Conservation (phyloP, 2,113 vertebrate genomes). For the Pimephales promelas region DNA sequence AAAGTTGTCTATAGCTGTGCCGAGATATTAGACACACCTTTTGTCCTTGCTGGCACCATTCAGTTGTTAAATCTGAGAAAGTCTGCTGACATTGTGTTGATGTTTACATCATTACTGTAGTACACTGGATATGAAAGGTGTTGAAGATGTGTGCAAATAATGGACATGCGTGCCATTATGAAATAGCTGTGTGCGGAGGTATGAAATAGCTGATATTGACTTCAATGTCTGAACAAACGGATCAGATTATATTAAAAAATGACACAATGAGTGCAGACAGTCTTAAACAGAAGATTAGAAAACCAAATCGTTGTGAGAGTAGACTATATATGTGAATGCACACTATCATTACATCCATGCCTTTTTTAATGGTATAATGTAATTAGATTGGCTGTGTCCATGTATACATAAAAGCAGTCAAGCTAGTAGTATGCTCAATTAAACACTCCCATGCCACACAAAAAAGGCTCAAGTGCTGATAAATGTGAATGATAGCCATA, state of each 20-base stretch:
- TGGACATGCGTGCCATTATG: too few relatives aligned
- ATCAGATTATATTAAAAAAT: not conserved
- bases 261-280: not conserved
- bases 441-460: slow-evolving; percentile 1
- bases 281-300: not conserved
- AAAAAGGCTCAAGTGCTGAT: slow-evolving; percentile 46
- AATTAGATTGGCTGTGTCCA: not conserved
- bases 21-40: too few relatives aligned
- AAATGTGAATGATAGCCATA: slow-evolving; percentile 53
- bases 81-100: slow-evolving; percentile 20
- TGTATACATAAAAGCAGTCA: not conserved
- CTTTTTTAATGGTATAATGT: not conserved
- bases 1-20: too few relatives aligned
- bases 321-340: not conserved
- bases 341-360: not conserved
- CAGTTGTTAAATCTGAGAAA: slow-evolving; percentile 4
- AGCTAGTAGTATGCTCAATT: not conserved
- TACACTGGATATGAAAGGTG: not conserved
- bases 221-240: not conserved
- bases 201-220: too few relatives aligned
- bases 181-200: too few relatives aligned
- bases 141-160: too few relatives aligned
- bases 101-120: slow-evolving; percentile 9
- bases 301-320: not conserved
- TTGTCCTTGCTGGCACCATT: not conserved